These are phyloP conservation scores for Umimayanthus chanpuru DNA, from an alignment of 92 coral and sea anemone species.

Conservation along the genomic window DNA sequence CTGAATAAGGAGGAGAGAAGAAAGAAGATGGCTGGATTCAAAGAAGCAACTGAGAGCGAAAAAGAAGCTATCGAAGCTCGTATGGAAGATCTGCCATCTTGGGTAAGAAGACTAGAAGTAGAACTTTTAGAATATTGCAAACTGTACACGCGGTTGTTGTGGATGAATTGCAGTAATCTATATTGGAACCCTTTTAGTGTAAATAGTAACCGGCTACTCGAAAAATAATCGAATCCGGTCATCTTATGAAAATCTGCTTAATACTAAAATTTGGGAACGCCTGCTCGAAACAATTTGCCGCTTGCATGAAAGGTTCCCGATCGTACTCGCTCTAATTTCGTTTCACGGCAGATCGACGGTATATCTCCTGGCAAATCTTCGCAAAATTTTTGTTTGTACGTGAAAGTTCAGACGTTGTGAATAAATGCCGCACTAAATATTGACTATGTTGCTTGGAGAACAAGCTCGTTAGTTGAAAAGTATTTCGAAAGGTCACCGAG, in stretches of 20 bases:
- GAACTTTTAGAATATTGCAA: not conserved
- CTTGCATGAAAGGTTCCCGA: not conserved
- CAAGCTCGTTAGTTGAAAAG: not conserved
- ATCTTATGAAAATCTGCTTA: not conserved
- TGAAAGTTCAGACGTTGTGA: not conserved
- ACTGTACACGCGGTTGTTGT: not conserved
- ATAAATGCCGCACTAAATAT: not conserved
- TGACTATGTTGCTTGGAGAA: not conserved
- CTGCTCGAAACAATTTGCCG: not conserved
- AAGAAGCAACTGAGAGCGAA: slow-evolving; percentile 69
- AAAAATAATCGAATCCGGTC: not conserved
- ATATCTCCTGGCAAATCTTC: not conserved
- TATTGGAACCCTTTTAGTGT: not conserved
- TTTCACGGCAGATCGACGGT: not conserved
- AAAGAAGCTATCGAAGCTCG: slow-evolving; percentile 81
- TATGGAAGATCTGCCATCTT: slow-evolving; percentile 92
- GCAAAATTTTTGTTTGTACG: not conserved
- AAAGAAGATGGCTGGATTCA: slow-evolving; percentile 66
- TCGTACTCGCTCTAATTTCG: not conserved
- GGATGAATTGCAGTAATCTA: not conserved
- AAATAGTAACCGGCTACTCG: slow-evolving; percentile 10
- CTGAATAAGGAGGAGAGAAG: slow-evolving; percentile 83
- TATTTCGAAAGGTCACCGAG: not conserved
- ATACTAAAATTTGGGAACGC: not conserved
- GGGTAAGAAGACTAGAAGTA: slow-evolving; percentile 73